Conservation (phyloP, 2,888 invertebrate species). For the Malacosoma neustria region DNA sequence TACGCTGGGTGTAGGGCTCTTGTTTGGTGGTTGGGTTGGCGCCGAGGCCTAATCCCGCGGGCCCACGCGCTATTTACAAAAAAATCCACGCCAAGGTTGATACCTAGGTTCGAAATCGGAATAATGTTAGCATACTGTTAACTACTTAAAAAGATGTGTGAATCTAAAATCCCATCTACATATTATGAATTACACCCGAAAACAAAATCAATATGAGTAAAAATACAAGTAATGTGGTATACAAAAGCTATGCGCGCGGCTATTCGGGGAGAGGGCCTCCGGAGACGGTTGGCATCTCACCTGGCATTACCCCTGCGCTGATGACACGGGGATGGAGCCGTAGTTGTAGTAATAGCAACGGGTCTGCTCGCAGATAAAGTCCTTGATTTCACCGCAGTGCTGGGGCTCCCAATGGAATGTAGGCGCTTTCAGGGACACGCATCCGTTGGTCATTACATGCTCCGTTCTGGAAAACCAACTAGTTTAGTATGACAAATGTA, state of each 20-base stretch:
- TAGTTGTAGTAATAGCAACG: slow-evolving; percentile 94
- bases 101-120: slow-evolving; percentile 19
- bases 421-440: slow-evolving; percentile 85
- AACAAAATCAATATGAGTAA: background rate
- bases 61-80: slow-evolving; percentile 52
- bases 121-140: slow-evolving; percentile 47
- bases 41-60: slow-evolving; percentile 69
- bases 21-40: slow-evolving; percentile 75
- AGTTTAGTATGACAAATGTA: no score
- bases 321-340: slow-evolving; percentile 91
- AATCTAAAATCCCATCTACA: slow-evolving; percentile 20
- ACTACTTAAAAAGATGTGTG: slow-evolving; percentile 24
- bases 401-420: slow-evolving; percentile 88
- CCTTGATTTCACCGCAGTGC: slow-evolving; percentile 88
- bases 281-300: slow-evolving; percentile 80
- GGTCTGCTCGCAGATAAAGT: slow-evolving; percentile 93
- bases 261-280: slow-evolving; percentile 67
- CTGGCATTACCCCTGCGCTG: slow-evolving; percentile 93
- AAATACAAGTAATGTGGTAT: background rate
- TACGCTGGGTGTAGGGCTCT: slow-evolving; percentile 71
- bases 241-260: slow-evolving; percentile 48
- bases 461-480: slow-evolving; percentile 73
- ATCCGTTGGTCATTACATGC: slow-evolving; percentile 78
- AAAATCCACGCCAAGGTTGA: slow-evolving; percentile 26
- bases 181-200: slow-evolving; percentile 5